Base-by-base conservation (phyloP, 2,888 invertebrate species). In the Oscheius myriophilus region DNA sequence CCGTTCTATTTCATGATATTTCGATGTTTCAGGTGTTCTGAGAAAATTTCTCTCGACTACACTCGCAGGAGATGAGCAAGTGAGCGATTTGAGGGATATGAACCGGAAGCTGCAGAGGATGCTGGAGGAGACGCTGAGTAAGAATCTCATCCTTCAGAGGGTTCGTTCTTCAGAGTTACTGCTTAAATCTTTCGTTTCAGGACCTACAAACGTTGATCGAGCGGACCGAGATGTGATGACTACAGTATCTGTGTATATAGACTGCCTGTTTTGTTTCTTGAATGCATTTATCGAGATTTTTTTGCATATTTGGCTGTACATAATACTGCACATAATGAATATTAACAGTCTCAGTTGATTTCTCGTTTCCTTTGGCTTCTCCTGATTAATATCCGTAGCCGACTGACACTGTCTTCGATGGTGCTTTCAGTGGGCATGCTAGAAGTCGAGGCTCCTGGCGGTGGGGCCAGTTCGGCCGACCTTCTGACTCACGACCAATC, bases 121-220 rank as follows among this genome's bases (percentile, higher is more conserved):
- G 69, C 63, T 80, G n/a, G 80, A 80, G 51, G 80, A 80, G 43
- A 80, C 80, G 9, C 72, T 80, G 16, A 76, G 76, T n/a, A 80
- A 80, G 23, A 80, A 80, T 65, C 73, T 80, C 16, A 64, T 75
- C 26, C 70, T 80, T 0, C 80, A 80, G 43, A 75, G 76, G 59
- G 78, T 78, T 43, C 26, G 45, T 41, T 1, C 25, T 7, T 33
- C 21, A 6, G 9, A 4, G 41, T 1, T 16, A n/a, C 21, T 16
- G 21, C 16, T 25, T n/a, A 9, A 51, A 23, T 23, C 11, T 33
- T 14, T 14, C 12, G 14, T 62, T 75, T 55, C 63, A 77, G 77
- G 78, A 80, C 51, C 69, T 80, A 21, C 76, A 76, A 52, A 80
- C 80, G 4, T 52, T 78, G 2, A 62, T 80, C 52, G 80, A 80